Evolutionary conservation across 2,888 invertebrate species (phyloP).

Genomic region (Caenorhabditis sp.): DNA sequence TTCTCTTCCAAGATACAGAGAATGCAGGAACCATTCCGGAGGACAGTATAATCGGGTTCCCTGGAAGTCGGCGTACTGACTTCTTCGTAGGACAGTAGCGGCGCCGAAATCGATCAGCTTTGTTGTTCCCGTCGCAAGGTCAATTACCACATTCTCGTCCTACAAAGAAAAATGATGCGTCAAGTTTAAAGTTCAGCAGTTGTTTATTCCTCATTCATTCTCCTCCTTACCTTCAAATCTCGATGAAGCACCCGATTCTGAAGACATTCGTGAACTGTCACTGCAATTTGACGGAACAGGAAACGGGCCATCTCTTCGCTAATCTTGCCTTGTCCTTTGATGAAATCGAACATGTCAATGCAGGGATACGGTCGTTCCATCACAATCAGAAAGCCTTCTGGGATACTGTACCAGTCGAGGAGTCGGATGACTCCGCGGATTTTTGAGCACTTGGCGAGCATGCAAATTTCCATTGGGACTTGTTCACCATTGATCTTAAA

Average conservation of each 20-base stretch:
- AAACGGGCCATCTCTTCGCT: constrained; percentile 78
- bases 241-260: constrained; percentile 79
- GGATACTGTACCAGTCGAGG: constrained; percentile 81
- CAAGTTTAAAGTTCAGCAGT: not conserved
- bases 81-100: constrained; percentile 78
- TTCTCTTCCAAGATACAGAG: constrained; percentile 80
- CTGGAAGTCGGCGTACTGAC: constrained; percentile 81
- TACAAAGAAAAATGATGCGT: constrained; percentile 47
- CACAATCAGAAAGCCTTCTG: constrained; percentile 81
- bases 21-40: constrained; percentile 82
- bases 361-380: constrained; percentile 81
- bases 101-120: constrained; percentile 82
- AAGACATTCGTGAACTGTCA: constrained; percentile 75
- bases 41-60: constrained; percentile 81
- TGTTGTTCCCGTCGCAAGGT: constrained; percentile 78
- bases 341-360: constrained; percentile 81
- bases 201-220: too few relatives aligned
- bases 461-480: constrained; percentile 81
- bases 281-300: constrained; percentile 79
- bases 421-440: constrained; percentile 78
- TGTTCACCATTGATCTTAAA: constrained; percentile 79
- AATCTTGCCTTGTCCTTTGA: constrained; percentile 75
- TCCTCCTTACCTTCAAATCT: constrained; percentile 78
- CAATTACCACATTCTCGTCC: constrained; percentile 82
- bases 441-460: constrained; percentile 78